Conservation (phyloP, 2,113 vertebrate species). For the Cyprinodon variegatus region DNA sequence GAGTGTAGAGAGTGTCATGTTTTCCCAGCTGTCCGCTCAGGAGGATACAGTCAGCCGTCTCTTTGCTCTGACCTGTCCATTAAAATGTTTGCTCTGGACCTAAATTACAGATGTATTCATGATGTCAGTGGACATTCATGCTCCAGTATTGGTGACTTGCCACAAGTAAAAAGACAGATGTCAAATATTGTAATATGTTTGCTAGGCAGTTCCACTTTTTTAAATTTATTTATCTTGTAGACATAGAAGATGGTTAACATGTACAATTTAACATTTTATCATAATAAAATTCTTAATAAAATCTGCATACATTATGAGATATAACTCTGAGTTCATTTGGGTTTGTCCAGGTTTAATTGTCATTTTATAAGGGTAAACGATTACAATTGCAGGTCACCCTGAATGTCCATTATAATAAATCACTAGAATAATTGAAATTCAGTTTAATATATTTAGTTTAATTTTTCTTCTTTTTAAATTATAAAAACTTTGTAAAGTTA, state of each 20-base stretch:
- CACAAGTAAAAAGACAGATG: constrained; percentile 62
- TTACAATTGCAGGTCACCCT: constrained; percentile 11
- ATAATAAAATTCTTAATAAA: constrained; percentile 31
- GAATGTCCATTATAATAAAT: constrained; percentile 22
- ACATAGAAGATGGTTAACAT: constrained; percentile 26
- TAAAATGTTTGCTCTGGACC: constrained; percentile 41
- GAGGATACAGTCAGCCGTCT: constrained; percentile 41
- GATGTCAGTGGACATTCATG: constrained; percentile 47
- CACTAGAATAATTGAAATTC: not conserved
- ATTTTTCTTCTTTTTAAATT: not conserved
- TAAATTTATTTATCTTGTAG: constrained; percentile 7
- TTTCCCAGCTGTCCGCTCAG: constrained; percentile 68
- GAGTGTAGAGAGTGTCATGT: constrained; percentile 39
- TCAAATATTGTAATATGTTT: constrained; percentile 11
- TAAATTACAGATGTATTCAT: constrained; percentile 60
- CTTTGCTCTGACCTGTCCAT: constrained; percentile 41
- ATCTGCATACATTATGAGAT: constrained; percentile 51
- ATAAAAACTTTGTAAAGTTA: too few species aligned
- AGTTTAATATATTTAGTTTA: not conserved
- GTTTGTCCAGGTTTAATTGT: constrained; percentile 9
- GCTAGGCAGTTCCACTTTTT: constrained; percentile 12
- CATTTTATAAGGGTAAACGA: constrained; percentile 18
- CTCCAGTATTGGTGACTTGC: constrained; percentile 30
- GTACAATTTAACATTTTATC: constrained; percentile 47
- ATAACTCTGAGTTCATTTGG: constrained; percentile 51